Evolutionary conservation across 2,113 vertebrate species (phyloP), one percentile per base, ranked within the genome.

Genomic region (Phodopus roborovskii): DNA sequence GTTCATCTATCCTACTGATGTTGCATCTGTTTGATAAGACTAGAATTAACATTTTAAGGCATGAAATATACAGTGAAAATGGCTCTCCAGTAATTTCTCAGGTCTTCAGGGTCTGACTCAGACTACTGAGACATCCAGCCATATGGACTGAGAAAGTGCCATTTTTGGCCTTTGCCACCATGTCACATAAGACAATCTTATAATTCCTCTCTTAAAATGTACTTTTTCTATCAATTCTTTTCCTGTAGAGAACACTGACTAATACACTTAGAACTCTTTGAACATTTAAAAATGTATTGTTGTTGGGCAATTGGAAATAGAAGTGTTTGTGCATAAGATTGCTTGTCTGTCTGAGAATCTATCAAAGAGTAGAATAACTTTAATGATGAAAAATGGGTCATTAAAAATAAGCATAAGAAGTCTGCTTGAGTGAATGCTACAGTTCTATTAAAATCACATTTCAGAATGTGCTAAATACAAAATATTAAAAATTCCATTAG

Each of bases 381-480:
- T 86, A 86, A 93, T 71, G 33, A 64, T 79, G 15, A 95, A 84
- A 91, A 85, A n/a, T 58, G 24, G 17, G 13, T 90, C 30, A 62
- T 62, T 95, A 92, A 77, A 92, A 58, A 3, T 45, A 45, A 79
- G 6, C 36, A 58, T n/a, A 50, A 3, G 58, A 73, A 53, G 17
- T 48, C 22, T 88, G 68, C 7, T 56, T 68, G 58, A 92, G 24
- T 58, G 42, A 58, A 77, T 66, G 13, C 3, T 64, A 12, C 73
- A 17, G 7, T 75, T 74, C 16, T 85, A 85, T 94, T 88, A 81
- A 94, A 88, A 84, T 88, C 10, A 92, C 7, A 97, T 56, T 88
- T 73, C 7, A 78, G 17, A 90, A 88, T 84, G 81, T 86, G 77
- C 62, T 78, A 68, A 78, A 70, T 50, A 19, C 17, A 88, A 70